Conservation (phyloP, 2,888 invertebrate species). For the Apomyelois bistriatella region DNA sequence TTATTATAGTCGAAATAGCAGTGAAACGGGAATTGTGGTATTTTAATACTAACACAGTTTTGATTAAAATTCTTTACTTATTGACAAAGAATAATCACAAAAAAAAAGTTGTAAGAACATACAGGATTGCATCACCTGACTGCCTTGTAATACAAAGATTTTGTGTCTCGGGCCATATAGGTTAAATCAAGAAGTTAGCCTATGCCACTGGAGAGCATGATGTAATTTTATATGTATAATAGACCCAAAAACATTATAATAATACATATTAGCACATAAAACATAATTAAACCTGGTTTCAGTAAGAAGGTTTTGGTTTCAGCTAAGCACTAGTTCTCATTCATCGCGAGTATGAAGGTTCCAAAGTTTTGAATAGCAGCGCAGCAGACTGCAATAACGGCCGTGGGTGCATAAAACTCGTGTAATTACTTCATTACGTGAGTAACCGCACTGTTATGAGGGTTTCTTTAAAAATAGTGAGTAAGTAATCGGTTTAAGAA, state of each 20-base stretch:
- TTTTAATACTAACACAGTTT: background rate
- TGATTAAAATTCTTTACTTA: background rate
- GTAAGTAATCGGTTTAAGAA: too few species aligned
- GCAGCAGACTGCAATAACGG: slow-evolving; percentile 51
- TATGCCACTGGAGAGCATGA: too few species aligned
- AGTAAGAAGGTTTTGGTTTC: background rate
- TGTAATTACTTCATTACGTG: slow-evolving; percentile 25
- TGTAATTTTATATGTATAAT: too few species aligned
- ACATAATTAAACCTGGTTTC: too few species aligned
- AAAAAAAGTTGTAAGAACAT: too few species aligned
- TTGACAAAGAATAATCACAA: too few species aligned
- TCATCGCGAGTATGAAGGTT: slow-evolving; percentile 11
- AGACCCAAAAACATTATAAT: too few species aligned
- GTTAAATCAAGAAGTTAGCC: too few species aligned
- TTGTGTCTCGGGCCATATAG: too few species aligned
- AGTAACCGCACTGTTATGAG: background rate
- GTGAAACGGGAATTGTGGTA: background rate
- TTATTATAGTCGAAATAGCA: slow-evolving; percentile 6
- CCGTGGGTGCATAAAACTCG: slow-evolving; percentile 31
- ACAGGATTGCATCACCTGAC: too few species aligned
- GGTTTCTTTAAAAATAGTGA: background rate
- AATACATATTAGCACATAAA: too few species aligned
- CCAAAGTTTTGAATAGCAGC: slow-evolving; percentile 42
- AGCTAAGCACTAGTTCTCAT: background rate
- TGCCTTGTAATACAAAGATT: too few species aligned